Evolutionary conservation across 1,140 invertebrate genomes (phyloP), one percentile per base, ranked within the genome.

Genomic region (Drosophila subobscura): DNA sequence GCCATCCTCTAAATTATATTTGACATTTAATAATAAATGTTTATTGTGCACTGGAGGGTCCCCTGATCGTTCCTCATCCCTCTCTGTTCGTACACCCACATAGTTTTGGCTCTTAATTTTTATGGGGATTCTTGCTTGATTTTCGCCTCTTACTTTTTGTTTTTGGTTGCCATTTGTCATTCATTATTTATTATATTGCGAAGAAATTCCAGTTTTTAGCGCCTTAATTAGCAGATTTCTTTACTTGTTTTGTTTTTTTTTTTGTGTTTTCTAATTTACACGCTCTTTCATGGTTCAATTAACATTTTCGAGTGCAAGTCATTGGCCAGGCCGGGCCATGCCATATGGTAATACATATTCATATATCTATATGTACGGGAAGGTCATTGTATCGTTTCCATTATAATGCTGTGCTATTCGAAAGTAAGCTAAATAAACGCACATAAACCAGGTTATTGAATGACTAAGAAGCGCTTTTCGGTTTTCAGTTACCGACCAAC

Each of bases 151-250:
- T 40, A 54, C 49, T 72, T 63, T 61, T 59, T 33, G 51, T 61
- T 59, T 50, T 71, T 59, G 20, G 29, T 1, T 16, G 44, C 51
- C 57, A 67, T 80, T 54, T 77, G 45, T 77, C 57, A 80, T 37
- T 60, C 54, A 66, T 49, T 47, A 29, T 77, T 74, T 64, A 61
- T 83, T 58, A 53, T 61, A 56, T 46, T 42, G 29, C 41, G 8
- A 33, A 79, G 10, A 37, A 60, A 54, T 73, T 77, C 52, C 55
- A 37, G 56, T 67, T 75, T 56, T 67, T 55, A 4, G 16, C 40
- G 72, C 54, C 16, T 77, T 66, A 85, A 85, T 85, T 85, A 86
- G 27, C 81, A 86, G 59, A 73, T 80, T 74, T 81, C n/a, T 60
- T 50, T 73, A 0, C 33, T 37, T 46, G 22, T 57, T 71, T 60